phyloP scores from a whole-genome alignment of 1,140 invertebrate genomes.

The Steinernema khuongi region DNA sequence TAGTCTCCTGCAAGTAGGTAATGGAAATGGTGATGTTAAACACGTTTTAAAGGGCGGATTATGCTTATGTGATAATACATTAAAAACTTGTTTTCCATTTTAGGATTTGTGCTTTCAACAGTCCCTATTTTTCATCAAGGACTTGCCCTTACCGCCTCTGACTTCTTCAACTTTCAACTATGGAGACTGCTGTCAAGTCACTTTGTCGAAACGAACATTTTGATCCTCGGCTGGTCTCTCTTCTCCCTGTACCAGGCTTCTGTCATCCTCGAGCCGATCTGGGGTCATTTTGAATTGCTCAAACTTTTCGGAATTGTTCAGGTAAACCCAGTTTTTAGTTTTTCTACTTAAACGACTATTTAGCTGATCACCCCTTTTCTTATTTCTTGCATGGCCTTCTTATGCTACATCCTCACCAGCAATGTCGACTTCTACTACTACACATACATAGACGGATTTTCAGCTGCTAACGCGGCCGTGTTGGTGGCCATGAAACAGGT shows the following conservation, averaged over 20 bases:
- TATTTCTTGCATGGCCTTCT: slow-evolving; percentile 30
- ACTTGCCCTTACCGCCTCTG: slow-evolving; percentile 7
- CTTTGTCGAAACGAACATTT: slow-evolving; percentile 44
- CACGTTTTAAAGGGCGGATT: no score
- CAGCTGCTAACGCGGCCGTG: slow-evolving; percentile 42
- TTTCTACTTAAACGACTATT: slow-evolving; percentile 28
- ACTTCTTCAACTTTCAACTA: slow-evolving; percentile 22
- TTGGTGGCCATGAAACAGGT: slow-evolving; percentile 55
- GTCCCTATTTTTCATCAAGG: slow-evolving; percentile 15
- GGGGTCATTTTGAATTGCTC: slow-evolving; percentile 43
- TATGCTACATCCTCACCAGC: slow-evolving; percentile 32
- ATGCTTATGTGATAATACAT: no score
- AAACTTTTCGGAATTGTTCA: slow-evolving; percentile 39
- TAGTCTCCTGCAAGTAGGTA: no score
- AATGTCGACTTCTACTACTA: slow-evolving; percentile 44
- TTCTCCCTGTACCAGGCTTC: slow-evolving; percentile 41
- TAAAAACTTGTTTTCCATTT: background rate
- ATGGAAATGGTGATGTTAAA: no score
- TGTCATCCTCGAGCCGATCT: slow-evolving; percentile 45
- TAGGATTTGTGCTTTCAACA: slow-evolving; percentile 22
- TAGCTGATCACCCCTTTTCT: slow-evolving; percentile 39
- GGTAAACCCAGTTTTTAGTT: slow-evolving; percentile 22
- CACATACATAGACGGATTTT: slow-evolving; percentile 41
- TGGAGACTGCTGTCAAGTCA: slow-evolving; percentile 35
- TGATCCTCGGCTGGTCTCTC: slow-evolving; percentile 47